Base-by-base conservation (phyloP, 1,140 invertebrate species). In the Euglossa dilemma region DNA sequence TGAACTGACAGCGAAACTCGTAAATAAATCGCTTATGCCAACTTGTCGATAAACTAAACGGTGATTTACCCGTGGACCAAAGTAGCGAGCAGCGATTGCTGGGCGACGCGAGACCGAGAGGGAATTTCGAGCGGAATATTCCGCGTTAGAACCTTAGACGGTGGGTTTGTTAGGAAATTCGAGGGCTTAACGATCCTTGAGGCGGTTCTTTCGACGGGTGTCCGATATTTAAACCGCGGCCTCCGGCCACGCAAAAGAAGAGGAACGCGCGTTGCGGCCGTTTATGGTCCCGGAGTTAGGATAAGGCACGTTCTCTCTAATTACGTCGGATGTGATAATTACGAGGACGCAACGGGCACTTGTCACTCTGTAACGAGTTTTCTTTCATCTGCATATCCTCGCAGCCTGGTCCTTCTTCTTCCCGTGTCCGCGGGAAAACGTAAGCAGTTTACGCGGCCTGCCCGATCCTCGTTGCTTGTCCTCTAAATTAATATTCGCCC, bases 321-420 rank as follows among this genome's bases (percentile, higher is more conserved):
- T 89, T 89, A 89, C 87, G 87, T 89, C 80, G 82, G 88, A 89
- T 86, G 88, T 89, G 88, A 89, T 89, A 89, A 89, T 89, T 89
- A 89, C 79, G 88, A 89, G 79, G 79, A 89, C 84, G 81, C 88
- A 52, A n/a, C 57, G 87, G 67, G 79, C 85, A 89, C 87, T 89
- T 89, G 87, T 89, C 88, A 77, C 87, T 72, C 81, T 87, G 87
- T 89, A 89, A 89, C 87, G 87, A 89, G 88, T 86, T 89, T 89
- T 89, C 88, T 89, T 89, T 89, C 85, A 89, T 89, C 87, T 87
- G 85, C 85, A 80, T 88, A 88, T 81, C 72, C 83, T 70, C 70
- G 9, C 74, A 57, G 63, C 75, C 71, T 59, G 61, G 74, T 47
- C 72, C 80, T 88, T 80, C 87, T 85, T 50, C 36, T 61, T 57